Evolutionary conservation across 2,888 invertebrate species (phyloP).

Genomic region (Torymus tubicola): DNA sequence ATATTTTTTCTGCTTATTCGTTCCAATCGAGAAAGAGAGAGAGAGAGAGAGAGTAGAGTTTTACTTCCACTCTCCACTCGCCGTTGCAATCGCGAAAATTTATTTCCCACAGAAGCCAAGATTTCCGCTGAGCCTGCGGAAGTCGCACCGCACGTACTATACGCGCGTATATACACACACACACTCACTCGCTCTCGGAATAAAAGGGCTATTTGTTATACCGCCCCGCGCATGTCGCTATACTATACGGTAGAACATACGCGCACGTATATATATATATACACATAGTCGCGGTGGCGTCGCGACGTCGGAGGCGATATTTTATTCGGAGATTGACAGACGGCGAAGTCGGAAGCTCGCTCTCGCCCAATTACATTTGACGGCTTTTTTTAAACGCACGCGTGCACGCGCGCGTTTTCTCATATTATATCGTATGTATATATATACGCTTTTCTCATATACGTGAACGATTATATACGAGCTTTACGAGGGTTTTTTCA

Average conservation of each 20-base stretch:
- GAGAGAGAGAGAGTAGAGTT: too few relatives aligned
- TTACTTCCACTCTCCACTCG: not conserved
- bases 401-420: too few relatives aligned
- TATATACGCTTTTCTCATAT: not conserved
- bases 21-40: too few relatives aligned
- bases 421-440: not conserved
- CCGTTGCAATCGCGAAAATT: conserved; percentile 14
- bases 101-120: conserved; percentile 38
- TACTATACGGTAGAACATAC: too few relatives aligned
- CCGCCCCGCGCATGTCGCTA: not conserved
- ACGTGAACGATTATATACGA: too few relatives aligned
- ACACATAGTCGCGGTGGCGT: not conserved
- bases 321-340: not conserved
- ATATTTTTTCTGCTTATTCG: too few relatives aligned
- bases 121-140: conserved; percentile 43
- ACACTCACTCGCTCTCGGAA: not conserved
- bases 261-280: not conserved
- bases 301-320: not conserved
- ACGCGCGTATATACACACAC: not conserved
- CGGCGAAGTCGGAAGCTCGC: not conserved
- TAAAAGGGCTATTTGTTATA: conserved; percentile 14
- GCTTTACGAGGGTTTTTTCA: too few relatives aligned
- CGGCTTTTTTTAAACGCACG: too few relatives aligned
- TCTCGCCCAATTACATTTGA: too few relatives aligned
- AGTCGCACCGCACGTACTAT: not conserved